Evolutionary conservation across 2,888 invertebrate species (phyloP).

Genomic region (Protonemura montana): DNA sequence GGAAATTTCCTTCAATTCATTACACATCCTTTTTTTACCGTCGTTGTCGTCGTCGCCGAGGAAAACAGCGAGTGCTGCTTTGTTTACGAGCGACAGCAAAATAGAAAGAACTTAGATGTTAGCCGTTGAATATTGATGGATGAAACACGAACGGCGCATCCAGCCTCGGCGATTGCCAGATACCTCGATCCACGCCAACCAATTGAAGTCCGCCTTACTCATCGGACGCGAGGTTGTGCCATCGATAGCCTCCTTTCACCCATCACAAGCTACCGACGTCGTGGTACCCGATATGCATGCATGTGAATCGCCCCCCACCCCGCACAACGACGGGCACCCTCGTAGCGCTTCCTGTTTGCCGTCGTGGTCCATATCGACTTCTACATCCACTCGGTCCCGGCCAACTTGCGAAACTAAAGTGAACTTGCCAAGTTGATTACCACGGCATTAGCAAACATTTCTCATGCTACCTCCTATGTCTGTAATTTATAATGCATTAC

Average conservation of each 20-base stretch:
- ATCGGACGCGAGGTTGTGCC: constrained; percentile 35
- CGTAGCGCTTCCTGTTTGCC: constrained; percentile 38
- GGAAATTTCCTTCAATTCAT: constrained; percentile 24
- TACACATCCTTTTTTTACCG: background rate
- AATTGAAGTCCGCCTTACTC: background rate
- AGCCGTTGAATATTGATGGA: background rate
- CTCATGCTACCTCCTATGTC: background rate
- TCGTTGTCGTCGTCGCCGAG: background rate
- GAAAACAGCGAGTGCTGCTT: background rate
- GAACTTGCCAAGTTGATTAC: background rate
- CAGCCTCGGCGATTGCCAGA: too few species aligned
- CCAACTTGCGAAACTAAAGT: background rate
- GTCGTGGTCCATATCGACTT: background rate
- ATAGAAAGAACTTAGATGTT: background rate
- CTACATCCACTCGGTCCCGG: background rate
- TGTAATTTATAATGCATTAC: constrained; percentile 7
- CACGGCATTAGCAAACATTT: background rate
- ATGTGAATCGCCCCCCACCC: constrained; percentile 22
- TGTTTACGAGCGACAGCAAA: constrained; percentile 18
- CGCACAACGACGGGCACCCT: constrained; percentile 53
- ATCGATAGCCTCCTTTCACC: constrained; percentile 9
- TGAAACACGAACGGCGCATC: background rate
- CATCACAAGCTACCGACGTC: constrained; percentile 1
- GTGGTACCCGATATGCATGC: too few species aligned
- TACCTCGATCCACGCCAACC: too few species aligned